Percentiles rank a stretch among this genome's conserved stretches.
These are phyloP conservation scores for Ciconia stormi DNA, from an alignment of 2,113 vertebrate species.

Conservation along the genomic window DNA sequence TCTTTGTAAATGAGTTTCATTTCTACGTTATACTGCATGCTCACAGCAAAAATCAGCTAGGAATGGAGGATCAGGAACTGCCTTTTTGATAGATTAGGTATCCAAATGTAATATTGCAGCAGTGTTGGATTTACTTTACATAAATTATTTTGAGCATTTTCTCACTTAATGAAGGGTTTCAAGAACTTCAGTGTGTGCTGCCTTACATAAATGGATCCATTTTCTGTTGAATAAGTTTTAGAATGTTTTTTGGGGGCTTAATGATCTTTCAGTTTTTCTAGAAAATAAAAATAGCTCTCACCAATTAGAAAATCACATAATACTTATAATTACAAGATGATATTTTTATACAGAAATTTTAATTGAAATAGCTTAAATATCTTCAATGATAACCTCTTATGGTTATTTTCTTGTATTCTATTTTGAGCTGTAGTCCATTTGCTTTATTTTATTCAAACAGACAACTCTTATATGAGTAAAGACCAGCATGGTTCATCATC, in stretches of 20 bases:
- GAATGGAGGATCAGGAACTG: not conserved
- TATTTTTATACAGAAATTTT: not conserved
- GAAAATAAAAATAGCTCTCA: not conserved
- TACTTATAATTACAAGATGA: not conserved
- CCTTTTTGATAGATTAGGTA: not conserved
- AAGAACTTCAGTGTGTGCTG: not conserved
- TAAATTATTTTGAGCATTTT: not conserved
- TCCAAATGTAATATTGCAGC: not conserved
- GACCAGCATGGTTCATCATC: conserved; percentile 90
- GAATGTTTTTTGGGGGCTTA: not conserved
- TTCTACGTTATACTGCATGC: not conserved
- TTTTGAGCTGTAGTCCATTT: conserved; percentile 62
- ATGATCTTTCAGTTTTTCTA: not conserved
- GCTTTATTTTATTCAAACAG: conserved; percentile 76
- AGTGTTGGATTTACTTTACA: not conserved
- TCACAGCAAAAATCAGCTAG: not conserved
- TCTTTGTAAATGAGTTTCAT: not conserved
- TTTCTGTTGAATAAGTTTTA: not conserved
- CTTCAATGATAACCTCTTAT: conserved; percentile 29
- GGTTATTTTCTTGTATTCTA: conserved; percentile 27
- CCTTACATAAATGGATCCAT: not conserved
- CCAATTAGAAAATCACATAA: not conserved
- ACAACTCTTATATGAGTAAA: conserved; percentile 83
- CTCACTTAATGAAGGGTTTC: not conserved
- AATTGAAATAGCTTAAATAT: conserved; percentile 24